These are phyloP conservation scores for Cairina moschata DNA, from an alignment of 2,113 vertebrate species.

Conservation along the genomic window DNA sequence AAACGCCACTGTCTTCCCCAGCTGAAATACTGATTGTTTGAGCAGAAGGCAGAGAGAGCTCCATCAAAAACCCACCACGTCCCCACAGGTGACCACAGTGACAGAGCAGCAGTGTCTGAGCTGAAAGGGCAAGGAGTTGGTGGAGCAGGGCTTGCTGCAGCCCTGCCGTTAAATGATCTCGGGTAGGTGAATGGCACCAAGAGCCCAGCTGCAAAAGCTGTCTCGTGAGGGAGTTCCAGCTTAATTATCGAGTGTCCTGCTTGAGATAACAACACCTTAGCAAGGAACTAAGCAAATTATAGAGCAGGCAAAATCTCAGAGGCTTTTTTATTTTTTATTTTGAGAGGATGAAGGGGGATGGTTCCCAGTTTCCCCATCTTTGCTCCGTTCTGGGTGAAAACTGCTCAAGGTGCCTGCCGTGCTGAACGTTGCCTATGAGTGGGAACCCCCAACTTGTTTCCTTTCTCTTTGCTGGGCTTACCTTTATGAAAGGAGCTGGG, in stretches of 20 bases:
- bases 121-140: neutral
- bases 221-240: conserved; percentile 5
- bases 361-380: neutral
- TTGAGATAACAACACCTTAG: neutral
- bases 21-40: neutral
- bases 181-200: neutral
- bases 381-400: neutral
- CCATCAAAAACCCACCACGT: neutral
- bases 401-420: neutral
- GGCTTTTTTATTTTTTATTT: neutral
- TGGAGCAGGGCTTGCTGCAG: neutral
- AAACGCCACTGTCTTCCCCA: neutral
- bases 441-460: neutral
- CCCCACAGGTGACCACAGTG: neutral
- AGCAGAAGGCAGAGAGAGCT: neutral
- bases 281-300: neutral
- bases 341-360: neutral
- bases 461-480: neutral
- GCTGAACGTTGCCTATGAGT: neutral
- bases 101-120: neutral
- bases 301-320: neutral
- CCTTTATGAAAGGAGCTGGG: neutral
- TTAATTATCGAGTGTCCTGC: neutral
- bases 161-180: neutral
- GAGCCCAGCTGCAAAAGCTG: conserved; percentile 3